phyloP scores from a whole-genome alignment of 2,888 invertebrate genomes.

The Tortricodes alternella region DNA sequence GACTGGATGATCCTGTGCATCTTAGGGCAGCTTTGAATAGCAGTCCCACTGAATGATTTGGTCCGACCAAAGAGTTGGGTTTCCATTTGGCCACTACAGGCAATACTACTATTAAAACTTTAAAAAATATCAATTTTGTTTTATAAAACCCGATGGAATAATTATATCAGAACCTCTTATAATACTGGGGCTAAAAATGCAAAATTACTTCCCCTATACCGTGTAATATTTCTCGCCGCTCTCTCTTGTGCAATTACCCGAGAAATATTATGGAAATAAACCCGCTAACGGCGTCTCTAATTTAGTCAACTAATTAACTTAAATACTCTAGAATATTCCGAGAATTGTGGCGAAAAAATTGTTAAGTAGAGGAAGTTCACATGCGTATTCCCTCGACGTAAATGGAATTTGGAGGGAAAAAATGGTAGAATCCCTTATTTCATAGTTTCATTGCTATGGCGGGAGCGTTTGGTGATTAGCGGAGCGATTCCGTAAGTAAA shows the following conservation, averaged over 20 bases:
- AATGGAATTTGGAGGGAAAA: constrained; percentile 42
- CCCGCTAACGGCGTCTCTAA: constrained; percentile 35
- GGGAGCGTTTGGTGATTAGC: background rate
- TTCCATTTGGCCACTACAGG: too few species aligned
- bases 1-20: too few species aligned
- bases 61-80: too few species aligned
- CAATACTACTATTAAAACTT: too few species aligned
- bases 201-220: constrained; percentile 2
- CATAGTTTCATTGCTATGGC: constrained; percentile 27
- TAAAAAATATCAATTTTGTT: too few species aligned
- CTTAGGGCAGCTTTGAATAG: too few species aligned
- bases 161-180: background rate
- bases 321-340: constrained; percentile 33
- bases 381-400: constrained; percentile 43
- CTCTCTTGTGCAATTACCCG: constrained; percentile 19
- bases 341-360: constrained; percentile 34
- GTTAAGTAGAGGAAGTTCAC: constrained; percentile 42
- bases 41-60: too few species aligned
- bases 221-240: constrained; percentile 12
- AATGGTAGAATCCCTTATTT: constrained; percentile 37
- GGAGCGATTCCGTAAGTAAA: too few species aligned
- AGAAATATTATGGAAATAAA: constrained; percentile 29
- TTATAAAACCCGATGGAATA: background rate
- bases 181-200: background rate
- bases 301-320: constrained; percentile 42